These are phyloP conservation scores for Hemicordylus capensis DNA, from an alignment of 2,113 vertebrate species.

Conservation along the genomic window DNA sequence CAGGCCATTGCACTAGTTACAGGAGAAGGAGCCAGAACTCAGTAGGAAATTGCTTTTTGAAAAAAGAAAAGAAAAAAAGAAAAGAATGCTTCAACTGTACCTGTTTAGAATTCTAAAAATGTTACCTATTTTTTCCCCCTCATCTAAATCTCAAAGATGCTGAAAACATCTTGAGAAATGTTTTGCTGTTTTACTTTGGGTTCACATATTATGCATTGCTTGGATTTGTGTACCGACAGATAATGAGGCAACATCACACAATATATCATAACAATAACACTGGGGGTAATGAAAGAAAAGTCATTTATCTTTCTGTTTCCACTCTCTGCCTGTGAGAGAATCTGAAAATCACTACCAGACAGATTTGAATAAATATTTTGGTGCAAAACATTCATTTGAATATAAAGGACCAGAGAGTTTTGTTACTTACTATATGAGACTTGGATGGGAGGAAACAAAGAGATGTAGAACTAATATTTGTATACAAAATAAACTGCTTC, in stretches of 20 bases:
- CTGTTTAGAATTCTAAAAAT: constrained; percentile 63
- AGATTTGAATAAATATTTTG: constrained; percentile 77
- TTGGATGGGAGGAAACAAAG: constrained; percentile 60
- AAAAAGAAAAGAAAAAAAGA: too few relatives aligned
- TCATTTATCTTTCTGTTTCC: constrained; percentile 75
- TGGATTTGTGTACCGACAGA: constrained; percentile 67
- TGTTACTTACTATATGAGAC: constrained; percentile 52
- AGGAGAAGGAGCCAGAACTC: constrained; percentile 12
- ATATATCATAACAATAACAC: constrained; percentile 72
- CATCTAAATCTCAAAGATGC: constrained; percentile 67
- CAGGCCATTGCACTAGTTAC: background rate
- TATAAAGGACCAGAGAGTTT: constrained; percentile 58
- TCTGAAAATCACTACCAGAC: constrained; percentile 76
- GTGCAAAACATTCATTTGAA: constrained; percentile 75
- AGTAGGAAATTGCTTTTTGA: constrained; percentile 24
- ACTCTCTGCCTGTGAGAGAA: constrained; percentile 68
- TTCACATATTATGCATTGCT: constrained; percentile 72
- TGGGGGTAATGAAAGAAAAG: constrained; percentile 69
- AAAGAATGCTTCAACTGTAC: constrained; percentile 12
- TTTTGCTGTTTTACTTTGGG: constrained; percentile 73
- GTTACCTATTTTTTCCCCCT: constrained; percentile 50
- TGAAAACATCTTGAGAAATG: constrained; percentile 72
- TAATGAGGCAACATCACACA: constrained; percentile 75
- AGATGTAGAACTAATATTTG: constrained; percentile 63
- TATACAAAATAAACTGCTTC: constrained; percentile 62